Conservation (phyloP, 2,888 invertebrate species). For the Mythimna lalbum region DNA sequence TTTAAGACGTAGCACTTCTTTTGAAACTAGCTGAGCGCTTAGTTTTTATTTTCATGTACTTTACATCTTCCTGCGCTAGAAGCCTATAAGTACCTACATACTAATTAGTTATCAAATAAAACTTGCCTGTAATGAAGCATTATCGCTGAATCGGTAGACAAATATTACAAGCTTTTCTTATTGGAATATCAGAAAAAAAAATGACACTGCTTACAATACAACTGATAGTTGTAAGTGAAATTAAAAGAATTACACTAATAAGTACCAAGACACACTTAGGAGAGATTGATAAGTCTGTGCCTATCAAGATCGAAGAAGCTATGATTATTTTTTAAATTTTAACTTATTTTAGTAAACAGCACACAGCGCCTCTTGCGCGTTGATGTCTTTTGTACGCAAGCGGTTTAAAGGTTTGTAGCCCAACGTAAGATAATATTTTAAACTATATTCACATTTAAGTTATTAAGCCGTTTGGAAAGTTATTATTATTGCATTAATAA, state of each 20-base stretch:
- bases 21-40: not conserved
- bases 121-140: not conserved
- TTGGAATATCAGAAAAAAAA: not conserved
- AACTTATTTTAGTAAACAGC: too few species aligned
- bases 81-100: not conserved
- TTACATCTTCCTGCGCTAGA: not conserved
- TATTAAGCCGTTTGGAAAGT: not conserved
- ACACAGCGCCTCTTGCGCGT: conserved; percentile 53
- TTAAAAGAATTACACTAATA: too few species aligned
- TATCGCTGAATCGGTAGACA: not conserved
- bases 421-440: not conserved
- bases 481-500: not conserved
- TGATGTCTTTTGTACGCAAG: conserved; percentile 67
- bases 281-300: not conserved
- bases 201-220: not conserved
- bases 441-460: not conserved
- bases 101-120: not conserved
- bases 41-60: not conserved
- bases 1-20: not conserved
- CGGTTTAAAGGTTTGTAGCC: not conserved
- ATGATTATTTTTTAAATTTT: not conserved
- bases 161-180: not conserved
- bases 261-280: too few species aligned
- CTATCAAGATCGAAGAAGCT: not conserved
- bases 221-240: too few species aligned